These are phyloP conservation scores for Siniperca scherzeri DNA, from an alignment of 2,797 vertebrate species.

Conservation along the genomic window DNA sequence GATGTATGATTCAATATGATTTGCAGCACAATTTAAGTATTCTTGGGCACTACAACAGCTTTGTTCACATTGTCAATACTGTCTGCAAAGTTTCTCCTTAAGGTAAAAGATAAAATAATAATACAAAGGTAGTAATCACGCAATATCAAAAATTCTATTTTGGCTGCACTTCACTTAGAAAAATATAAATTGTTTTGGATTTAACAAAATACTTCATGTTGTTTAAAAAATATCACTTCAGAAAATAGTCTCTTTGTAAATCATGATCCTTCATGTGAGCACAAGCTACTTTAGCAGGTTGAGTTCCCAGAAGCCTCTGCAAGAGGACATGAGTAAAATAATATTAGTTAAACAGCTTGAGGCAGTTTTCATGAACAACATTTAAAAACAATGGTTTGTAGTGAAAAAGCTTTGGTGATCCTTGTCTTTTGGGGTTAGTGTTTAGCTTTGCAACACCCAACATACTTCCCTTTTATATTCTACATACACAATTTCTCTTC, in stretches of 20 bases:
- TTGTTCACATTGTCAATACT: conserved; percentile 50
- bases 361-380: conserved; percentile 46
- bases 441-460: conserved; percentile 43
- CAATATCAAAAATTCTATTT: conserved; percentile 57
- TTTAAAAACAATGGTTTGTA: conserved; percentile 44
- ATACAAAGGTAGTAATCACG: conserved; percentile 51
- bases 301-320: conserved; percentile 44
- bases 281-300: conserved; percentile 14
- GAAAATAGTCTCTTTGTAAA: conserved; percentile 46
- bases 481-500: neutral
- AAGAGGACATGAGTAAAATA: conserved; percentile 17
- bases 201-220: conserved; percentile 60
- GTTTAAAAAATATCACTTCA: conserved; percentile 35
- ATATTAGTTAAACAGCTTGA: conserved; percentile 45
- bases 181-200: conserved; percentile 62
- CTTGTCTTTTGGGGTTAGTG: conserved; percentile 16
- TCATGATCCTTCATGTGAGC: conserved; percentile 21
- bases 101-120: conserved; percentile 7
- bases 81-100: conserved; percentile 27
- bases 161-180: conserved; percentile 61
- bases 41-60: conserved; percentile 11
- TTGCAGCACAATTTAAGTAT: conserved; percentile 40
- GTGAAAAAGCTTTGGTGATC: conserved; percentile 50
- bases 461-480: conserved; percentile 53
- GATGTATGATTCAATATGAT: conserved; percentile 26